phyloP scores from a whole-genome alignment of 1,140 invertebrate species.

The Meloidogyne floridensis region DNA sequence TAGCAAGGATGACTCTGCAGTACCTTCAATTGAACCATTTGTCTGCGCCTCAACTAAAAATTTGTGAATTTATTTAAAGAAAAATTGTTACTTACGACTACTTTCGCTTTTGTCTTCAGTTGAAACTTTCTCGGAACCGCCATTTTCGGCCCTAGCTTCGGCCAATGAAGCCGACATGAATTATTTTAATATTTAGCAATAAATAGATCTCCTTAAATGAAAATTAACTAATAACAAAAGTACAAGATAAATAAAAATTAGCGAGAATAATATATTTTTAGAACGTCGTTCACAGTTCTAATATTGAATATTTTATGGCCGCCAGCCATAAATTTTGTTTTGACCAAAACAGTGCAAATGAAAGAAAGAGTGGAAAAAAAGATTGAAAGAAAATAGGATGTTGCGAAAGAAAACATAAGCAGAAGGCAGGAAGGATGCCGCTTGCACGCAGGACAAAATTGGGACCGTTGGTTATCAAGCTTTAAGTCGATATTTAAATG shows the following conservation, averaged over 20 bases:
- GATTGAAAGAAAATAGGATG: background rate
- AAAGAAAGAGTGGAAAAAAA: conserved; percentile 18
- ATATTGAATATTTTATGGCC: background rate
- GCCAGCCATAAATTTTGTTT: background rate
- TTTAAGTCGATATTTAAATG: background rate
- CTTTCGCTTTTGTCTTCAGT: background rate
- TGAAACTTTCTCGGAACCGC: background rate
- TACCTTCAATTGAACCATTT: conserved; percentile 1
- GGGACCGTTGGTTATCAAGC: background rate
- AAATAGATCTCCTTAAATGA: background rate
- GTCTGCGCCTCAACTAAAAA: background rate
- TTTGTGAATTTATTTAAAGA: background rate
- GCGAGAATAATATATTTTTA: too few relatives aligned
- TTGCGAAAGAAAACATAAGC: background rate
- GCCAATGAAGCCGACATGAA: background rate
- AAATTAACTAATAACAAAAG: background rate
- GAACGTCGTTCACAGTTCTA: background rate
- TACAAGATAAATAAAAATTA: background rate
- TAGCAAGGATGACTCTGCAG: background rate
- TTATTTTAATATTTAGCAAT: background rate
- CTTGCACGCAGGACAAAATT: background rate
- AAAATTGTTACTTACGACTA: background rate
- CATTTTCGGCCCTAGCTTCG: background rate
- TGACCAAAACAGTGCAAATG: conserved; percentile 4
- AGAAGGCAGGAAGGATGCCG: background rate